phyloP scores from a whole-genome alignment of 2,888 invertebrate genomes.

The Oligia fasciuncula region DNA sequence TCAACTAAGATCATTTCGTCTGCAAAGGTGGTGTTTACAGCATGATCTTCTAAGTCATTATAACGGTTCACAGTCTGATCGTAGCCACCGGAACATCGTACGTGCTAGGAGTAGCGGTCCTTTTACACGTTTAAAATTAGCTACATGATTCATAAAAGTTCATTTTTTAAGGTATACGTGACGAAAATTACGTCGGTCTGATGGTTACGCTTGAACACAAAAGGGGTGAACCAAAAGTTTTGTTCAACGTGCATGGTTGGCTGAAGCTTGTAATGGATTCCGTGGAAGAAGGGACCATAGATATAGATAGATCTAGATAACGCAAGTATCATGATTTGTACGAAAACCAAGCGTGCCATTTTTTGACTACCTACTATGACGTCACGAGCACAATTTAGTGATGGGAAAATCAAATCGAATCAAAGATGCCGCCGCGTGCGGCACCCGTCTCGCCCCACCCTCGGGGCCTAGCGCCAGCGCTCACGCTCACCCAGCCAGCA shows the following conservation, averaged over 20 bases:
- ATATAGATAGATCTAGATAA: too few relatives aligned
- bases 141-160: constrained; percentile 1
- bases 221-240: constrained; percentile 1
- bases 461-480: too few relatives aligned
- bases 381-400: too few relatives aligned
- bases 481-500: too few relatives aligned
- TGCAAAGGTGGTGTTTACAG: neutral
- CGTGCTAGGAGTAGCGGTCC: neutral
- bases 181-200: neutral
- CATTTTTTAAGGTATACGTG: neutral
- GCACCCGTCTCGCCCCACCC: too few relatives aligned
- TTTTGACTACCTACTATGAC: too few relatives aligned
- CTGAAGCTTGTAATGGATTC: neutral
- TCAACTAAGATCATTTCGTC: too few relatives aligned
- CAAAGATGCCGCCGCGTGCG: too few relatives aligned
- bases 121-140: neutral
- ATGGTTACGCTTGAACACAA: neutral
- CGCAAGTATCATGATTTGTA: too few relatives aligned
- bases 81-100: neutral
- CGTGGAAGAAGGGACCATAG: neutral
- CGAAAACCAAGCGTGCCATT: too few relatives aligned
- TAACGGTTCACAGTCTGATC: neutral
- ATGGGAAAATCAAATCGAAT: too few relatives aligned
- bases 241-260: neutral
- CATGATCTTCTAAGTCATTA: neutral